Conservation (phyloP, 2,888 invertebrate species). For the Scaptomyza caliginosa region DNA sequence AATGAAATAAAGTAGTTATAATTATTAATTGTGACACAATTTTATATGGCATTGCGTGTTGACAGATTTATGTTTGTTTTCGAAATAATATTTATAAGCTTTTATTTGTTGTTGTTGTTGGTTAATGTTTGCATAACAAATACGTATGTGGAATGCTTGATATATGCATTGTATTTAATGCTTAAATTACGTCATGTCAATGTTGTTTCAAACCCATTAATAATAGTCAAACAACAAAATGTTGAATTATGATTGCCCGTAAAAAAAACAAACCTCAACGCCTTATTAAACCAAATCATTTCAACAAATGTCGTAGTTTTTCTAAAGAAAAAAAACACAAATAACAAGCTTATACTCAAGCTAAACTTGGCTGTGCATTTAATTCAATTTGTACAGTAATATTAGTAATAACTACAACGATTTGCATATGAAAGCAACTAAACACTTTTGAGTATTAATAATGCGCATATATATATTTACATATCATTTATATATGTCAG, state of each 20-base stretch:
- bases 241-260: constrained; percentile 50
- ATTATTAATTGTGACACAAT: constrained; percentile 70
- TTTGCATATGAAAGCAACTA: constrained; percentile 47
- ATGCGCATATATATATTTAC: constrained; percentile 72
- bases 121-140: constrained; percentile 25
- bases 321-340: no score
- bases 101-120: constrained; percentile 1
- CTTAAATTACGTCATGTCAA: constrained; percentile 60
- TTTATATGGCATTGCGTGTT: constrained; percentile 65
- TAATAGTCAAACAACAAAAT: constrained; percentile 48
- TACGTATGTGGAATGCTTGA: constrained; percentile 7
- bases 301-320: no score
- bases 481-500: constrained; percentile 69
- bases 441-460: constrained; percentile 65
- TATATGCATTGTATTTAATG: constrained; percentile 43
- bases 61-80: constrained; percentile 71
- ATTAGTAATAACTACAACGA: constrained; percentile 30
- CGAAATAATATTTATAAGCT: constrained; percentile 48
- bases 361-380: constrained; percentile 4
- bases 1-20: constrained; percentile 33
- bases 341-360: no score
- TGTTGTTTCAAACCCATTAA: constrained; percentile 53
- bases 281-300: constrained; percentile 38
- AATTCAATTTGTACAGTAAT: constrained; percentile 22
- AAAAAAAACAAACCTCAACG: constrained; percentile 26